Evolutionary conservation across 2,888 invertebrate genomes (phyloP).

Genomic region (Drosophila atripex): DNA sequence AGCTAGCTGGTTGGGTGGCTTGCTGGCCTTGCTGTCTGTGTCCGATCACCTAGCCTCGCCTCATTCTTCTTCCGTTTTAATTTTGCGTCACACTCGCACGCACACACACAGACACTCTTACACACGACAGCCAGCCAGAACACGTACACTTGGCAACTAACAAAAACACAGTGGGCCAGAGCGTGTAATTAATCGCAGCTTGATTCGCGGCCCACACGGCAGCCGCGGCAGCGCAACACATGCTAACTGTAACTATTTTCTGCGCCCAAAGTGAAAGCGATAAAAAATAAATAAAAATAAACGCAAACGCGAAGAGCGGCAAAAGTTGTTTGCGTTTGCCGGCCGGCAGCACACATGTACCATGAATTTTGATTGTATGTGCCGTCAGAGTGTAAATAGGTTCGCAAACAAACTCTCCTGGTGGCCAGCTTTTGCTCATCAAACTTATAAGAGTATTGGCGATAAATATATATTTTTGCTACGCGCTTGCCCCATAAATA

Average conservation of each 20-base stretch:
- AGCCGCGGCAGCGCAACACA: conserved; percentile 1
- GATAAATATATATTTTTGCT: conserved; percentile 14
- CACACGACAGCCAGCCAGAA: background rate
- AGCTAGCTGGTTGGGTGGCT: background rate
- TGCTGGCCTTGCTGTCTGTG: conserved; percentile 9
- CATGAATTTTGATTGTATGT: background rate
- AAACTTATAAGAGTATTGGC: conserved; percentile 7
- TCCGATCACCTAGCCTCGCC: conserved; percentile 9
- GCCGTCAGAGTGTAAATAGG: conserved; percentile 27
- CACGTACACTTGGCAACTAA: conserved; percentile 41
- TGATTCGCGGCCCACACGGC: background rate
- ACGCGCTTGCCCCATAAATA: background rate
- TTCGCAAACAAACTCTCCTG: conserved; percentile 20
- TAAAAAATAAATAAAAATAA: conserved; percentile 13
- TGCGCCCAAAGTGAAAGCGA: conserved; percentile 31
- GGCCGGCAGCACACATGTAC: conserved; percentile 25
- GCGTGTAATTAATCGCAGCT: conserved; percentile 17
- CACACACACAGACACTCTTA: conserved; percentile 14
- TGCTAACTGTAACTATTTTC: conserved; percentile 13
- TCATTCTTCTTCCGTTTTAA: conserved; percentile 34
- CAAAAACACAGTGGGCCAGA: conserved; percentile 46
- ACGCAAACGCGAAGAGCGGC: conserved; percentile 9
- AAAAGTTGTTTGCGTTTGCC: conserved; percentile 24
- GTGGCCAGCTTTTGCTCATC: conserved; percentile 10
- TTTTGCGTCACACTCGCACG: conserved; percentile 43